Base-by-base conservation (phyloP, 2,113 vertebrate species). In the Engraulis encrasicolus region DNA sequence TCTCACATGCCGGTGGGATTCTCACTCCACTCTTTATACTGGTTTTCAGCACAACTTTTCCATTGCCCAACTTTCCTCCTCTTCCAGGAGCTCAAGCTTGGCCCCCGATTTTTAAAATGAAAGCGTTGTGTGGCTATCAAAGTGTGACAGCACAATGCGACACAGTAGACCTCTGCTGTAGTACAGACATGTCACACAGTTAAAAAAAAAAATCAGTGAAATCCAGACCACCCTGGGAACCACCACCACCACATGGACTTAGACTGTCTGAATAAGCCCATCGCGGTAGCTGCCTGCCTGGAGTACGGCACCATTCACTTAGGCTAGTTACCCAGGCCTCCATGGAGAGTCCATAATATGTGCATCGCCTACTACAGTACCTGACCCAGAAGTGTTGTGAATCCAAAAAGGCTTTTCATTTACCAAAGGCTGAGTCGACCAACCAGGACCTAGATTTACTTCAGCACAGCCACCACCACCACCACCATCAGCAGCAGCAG, bases 361-460 rank as follows among this genome's bases (percentile, higher is more conserved):
- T n/a, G n/a, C n/a, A n/a, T n/a, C n/a, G n/a, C n/a, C n/a, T n/a
- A n/a, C n/a, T n/a, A n/a, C n/a, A n/a, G n/a, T 31, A 11, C 27
- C 58, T 66, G 58, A 74, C 66, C 66, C 66, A 74, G 66, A 74
- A 34, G 18, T 74, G 66, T 74, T 27, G 31, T 74, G 66, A 74
- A 74, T 74, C 31, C 6, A 74, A 74, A 74, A 74, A 34, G 31
- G 31, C 66, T 14, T 36, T 74, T 31, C 14, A 74, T 74, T 74
- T 74, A 36, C 66, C 34, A 34, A n/a, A 1, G 31, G 27, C 31
- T 34, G 66, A 74, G 0, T n/a, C n/a, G n/a, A 34, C 31, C 66
- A 12, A 3, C 66, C 0, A 74, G 14, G 34, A 74, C 66, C 17
- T 74, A 34, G 0, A 66, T 34, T 74, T 4, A 74, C 66, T 17